phyloP scores from a whole-genome alignment of 2,797 vertebrate species.

The Ctenopoma kingsleyae region DNA sequence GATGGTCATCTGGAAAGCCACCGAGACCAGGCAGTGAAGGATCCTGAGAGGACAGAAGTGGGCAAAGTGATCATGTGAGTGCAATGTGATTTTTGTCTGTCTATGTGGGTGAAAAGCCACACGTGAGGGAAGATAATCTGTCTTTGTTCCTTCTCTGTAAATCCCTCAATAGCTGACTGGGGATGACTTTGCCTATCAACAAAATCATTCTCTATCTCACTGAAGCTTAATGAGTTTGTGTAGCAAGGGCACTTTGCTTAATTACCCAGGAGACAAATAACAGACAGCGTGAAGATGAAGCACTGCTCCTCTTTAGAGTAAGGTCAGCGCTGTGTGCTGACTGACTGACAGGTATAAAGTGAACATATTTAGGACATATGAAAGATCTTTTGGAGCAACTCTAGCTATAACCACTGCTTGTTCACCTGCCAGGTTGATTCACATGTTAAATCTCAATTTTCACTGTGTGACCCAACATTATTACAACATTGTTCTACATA shows the following conservation, averaged over 20 bases:
- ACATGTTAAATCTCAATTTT: background rate
- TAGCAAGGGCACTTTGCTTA: slow-evolving; percentile 77
- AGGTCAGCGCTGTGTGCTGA: slow-evolving; percentile 51
- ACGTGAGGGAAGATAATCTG: slow-evolving; percentile 69
- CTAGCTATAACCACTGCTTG: background rate
- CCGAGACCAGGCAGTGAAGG: slow-evolving; percentile 96
- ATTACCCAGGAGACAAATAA: slow-evolving; percentile 75
- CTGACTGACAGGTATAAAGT: slow-evolving; percentile 30
- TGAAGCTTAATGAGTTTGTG: slow-evolving; percentile 67
- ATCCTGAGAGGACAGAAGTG: slow-evolving; percentile 84
- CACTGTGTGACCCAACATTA: background rate
- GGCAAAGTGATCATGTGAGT: slow-evolving; percentile 26
- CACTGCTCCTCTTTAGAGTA: slow-evolving; percentile 42
- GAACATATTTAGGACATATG: background rate
- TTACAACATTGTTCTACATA: background rate
- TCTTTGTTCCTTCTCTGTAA: slow-evolving; percentile 42
- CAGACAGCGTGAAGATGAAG: slow-evolving; percentile 49
- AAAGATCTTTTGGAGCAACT: background rate
- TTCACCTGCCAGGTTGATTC: background rate
- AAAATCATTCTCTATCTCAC: slow-evolving; percentile 57
- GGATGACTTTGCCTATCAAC: slow-evolving; percentile 56
- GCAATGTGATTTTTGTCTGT: slow-evolving; percentile 1
- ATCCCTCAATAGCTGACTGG: slow-evolving; percentile 46
- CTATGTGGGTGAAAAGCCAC: slow-evolving; percentile 34
- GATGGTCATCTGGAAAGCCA: slow-evolving; percentile 99